Base-by-base conservation (phyloP, 2,888 invertebrate genomes). In the Lithophane ornitopus region DNA sequence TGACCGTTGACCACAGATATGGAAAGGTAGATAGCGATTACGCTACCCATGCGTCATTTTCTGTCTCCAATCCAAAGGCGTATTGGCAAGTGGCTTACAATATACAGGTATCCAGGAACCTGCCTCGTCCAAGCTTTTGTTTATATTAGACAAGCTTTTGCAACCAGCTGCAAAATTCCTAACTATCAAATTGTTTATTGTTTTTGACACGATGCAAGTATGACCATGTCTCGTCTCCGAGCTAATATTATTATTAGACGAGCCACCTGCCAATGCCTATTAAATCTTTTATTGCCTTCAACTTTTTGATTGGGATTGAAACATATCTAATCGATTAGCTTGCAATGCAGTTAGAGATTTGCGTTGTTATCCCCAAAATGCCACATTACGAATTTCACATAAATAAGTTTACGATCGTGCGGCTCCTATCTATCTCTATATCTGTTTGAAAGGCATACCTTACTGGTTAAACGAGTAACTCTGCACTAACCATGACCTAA, bases 401-500 rank as follows among this genome's bases (percentile, higher is more conserved):
- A 26, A 6, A 2, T 62, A 11, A 44, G 19, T 39, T 44, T 39
- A 14, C 4, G 0, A 34, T n/a, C 8, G 44, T 34, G 39, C 8
- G 1, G 3, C 28, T 54, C 41, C 52, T 12, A 34, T 46, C 0
- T 11, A 19, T 49, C 1, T n/a, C 8, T 28, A 65, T 9, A 63
- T 68, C 26, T 39, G n/a, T 81, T 22, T n/a, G 14, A 44, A 14
- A 69, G 11, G 41, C 7, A 44, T 69, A 69, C 41, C 16, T 41
- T 16, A 76, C 74, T 70, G 26, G 84, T 84, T 68, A 41, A 61
- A 73, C 52, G 46, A 66, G 65, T 69, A 74, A 44, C n/a, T 16
- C 12, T 49, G 58, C 19, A 56, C 19, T 76, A 63, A 67, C 74
- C 80, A 46, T 86, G 80, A 84, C 74, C 82, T 67, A 62, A 66